Evolutionary conservation across 2,113 vertebrate genomes (phyloP).

Genomic region (Anhinga anhinga): DNA sequence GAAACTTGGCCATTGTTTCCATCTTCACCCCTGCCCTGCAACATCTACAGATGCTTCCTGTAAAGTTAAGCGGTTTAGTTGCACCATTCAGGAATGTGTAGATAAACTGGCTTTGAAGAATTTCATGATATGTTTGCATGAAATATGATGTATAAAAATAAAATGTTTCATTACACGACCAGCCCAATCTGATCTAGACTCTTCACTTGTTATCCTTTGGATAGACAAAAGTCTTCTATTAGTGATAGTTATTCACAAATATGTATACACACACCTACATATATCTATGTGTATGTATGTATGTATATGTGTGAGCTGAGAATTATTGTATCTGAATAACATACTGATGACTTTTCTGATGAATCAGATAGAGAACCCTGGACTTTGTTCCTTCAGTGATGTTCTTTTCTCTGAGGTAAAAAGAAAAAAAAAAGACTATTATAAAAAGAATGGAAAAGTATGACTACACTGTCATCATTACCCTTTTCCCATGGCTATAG

Average conservation of each 20-base stretch:
- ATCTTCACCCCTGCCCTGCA: slow-evolving; percentile 58
- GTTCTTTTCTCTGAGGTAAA: neutral
- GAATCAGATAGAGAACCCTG: neutral
- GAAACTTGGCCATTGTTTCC: slow-evolving; percentile 66
- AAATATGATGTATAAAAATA: slow-evolving; percentile 22
- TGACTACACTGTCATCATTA: neutral
- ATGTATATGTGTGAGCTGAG: neutral
- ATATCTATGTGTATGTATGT: neutral
- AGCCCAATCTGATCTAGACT: neutral
- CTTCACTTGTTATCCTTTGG: neutral
- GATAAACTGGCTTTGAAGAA: slow-evolving; percentile 61
- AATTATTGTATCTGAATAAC: neutral
- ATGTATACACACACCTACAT: neutral
- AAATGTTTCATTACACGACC: neutral
- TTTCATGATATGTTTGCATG: neutral
- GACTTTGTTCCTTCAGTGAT: neutral
- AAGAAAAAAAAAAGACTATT: neutral
- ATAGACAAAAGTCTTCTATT: neutral
- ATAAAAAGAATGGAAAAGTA: neutral
- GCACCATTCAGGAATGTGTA: slow-evolving; percentile 9
- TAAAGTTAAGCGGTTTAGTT: neutral
- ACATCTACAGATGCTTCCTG: slow-evolving; percentile 77
- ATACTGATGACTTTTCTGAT: neutral
- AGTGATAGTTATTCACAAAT: neutral
- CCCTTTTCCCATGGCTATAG: neutral